phyloP scores from a whole-genome alignment of 2,113 vertebrate species.

The Poeciliopsis turrubarensis region DNA sequence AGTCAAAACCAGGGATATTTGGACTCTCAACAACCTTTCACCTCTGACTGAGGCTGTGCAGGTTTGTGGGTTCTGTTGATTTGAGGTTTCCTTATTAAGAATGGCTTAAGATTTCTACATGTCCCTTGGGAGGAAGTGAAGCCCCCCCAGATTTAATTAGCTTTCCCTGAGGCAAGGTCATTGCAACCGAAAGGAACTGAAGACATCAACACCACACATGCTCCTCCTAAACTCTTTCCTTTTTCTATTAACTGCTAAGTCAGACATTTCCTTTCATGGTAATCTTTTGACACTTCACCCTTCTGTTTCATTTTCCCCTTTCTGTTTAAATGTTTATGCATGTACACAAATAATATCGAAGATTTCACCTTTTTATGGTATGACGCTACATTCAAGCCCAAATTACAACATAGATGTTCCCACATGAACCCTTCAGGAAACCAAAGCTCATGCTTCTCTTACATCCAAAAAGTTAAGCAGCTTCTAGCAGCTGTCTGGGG shows the following conservation, averaged over 20 bases:
- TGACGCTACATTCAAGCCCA: background rate
- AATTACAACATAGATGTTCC: constrained; percentile 27
- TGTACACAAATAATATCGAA: background rate
- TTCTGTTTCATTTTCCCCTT: background rate
- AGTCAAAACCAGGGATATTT: constrained; percentile 11
- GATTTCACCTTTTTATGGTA: too few species aligned
- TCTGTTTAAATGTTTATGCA: constrained; percentile 9
- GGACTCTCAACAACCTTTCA: constrained; percentile 30
- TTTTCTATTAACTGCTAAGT: constrained; percentile 25
- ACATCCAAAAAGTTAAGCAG: constrained; percentile 32
- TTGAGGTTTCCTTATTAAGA: constrained; percentile 53
- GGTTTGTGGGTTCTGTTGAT: constrained; percentile 34
- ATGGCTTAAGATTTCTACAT: constrained; percentile 24
- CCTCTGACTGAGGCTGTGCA: constrained; percentile 22
- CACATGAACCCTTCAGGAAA: constrained; percentile 26
- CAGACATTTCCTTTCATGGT: constrained; percentile 48
- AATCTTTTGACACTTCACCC: background rate
- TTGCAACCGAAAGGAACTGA: constrained; percentile 42
- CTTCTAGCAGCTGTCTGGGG: constrained; percentile 33
- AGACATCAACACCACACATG: constrained; percentile 32
- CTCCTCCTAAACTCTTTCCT: constrained; percentile 5
- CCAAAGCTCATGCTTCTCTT: constrained; percentile 21
- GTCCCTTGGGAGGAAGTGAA: constrained; percentile 61
- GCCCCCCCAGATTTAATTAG: constrained; percentile 63
- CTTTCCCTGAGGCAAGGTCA: constrained; percentile 55